phyloP scores from a whole-genome alignment of 1,140 invertebrate species.

The Carposina sasakii region DNA sequence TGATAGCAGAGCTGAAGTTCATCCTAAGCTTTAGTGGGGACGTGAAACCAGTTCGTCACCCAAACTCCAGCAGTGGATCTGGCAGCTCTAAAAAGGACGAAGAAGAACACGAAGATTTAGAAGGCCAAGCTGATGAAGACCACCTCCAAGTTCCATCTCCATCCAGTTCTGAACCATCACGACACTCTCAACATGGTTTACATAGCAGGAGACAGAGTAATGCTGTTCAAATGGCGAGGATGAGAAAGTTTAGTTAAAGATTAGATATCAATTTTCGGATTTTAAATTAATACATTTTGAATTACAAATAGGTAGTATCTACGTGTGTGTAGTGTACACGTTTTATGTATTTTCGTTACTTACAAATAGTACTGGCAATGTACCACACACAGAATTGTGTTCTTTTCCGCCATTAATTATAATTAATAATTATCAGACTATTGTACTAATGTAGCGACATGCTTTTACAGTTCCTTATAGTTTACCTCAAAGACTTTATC shows the following conservation, averaged over 20 bases:
- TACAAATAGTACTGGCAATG: too few species aligned
- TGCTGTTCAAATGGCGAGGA: constrained; percentile 49
- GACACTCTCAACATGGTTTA: constrained; percentile 46
- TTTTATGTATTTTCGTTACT: too few species aligned
- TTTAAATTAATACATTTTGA: too few species aligned
- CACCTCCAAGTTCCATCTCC: constrained; percentile 37
- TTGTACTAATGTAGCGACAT: too few species aligned
- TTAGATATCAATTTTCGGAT: too few species aligned
- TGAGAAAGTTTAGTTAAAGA: constrained; percentile 52
- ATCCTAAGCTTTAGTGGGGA: constrained; percentile 82
- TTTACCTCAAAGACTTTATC: too few species aligned
- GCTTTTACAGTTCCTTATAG: too few species aligned
- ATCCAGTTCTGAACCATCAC: constrained; percentile 47
- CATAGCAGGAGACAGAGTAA: constrained; percentile 59
- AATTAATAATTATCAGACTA: too few species aligned
- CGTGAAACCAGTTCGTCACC: constrained; percentile 76
- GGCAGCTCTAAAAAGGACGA: constrained; percentile 43
- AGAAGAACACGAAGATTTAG: constrained; percentile 35
- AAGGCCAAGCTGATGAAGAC: constrained; percentile 31
- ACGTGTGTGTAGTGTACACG: too few species aligned
- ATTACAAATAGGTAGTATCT: too few species aligned
- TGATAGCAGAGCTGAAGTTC: constrained; percentile 83
- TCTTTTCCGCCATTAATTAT: too few species aligned
- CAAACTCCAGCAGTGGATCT: constrained; percentile 48
- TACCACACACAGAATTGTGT: too few species aligned